A percentile compares a stretch with the other conserved stretches of the same genome.
Evolutionary conservation across 2,888 invertebrate species (phyloP).

Genomic region (Sphaeridia pumilis): DNA sequence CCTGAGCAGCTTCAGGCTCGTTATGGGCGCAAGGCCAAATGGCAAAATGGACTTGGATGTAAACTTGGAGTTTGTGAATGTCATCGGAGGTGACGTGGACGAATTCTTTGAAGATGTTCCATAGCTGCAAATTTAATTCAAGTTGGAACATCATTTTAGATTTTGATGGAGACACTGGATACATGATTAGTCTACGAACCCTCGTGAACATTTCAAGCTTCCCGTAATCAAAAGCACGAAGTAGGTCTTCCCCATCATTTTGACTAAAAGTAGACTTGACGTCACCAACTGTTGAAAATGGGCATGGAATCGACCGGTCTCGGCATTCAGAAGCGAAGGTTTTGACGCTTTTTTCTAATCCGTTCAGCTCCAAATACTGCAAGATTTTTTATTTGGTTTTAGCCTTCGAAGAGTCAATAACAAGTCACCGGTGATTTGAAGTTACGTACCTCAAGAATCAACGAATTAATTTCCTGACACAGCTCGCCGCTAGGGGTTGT

Average conservation of each 20-base stretch:
- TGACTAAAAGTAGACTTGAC: conserved; percentile 28
- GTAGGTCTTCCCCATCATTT: conserved; percentile 24
- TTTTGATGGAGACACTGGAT: background rate
- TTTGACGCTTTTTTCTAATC: conserved; percentile 28
- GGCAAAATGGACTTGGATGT: conserved; percentile 33
- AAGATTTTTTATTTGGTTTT: background rate
- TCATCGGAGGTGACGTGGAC: conserved; percentile 33
- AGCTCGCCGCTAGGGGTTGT: too few species aligned
- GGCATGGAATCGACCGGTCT: conserved; percentile 23
- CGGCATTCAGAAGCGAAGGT: conserved; percentile 29
- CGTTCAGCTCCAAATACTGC: conserved; percentile 32
- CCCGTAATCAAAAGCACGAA: conserved; percentile 31
- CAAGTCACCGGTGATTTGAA: background rate
- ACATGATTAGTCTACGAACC: conserved; percentile 4
- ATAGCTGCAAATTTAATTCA: too few species aligned
- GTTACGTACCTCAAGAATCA: conserved; percentile 22
- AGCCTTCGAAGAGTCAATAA: background rate
- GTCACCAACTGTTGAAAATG: conserved; percentile 8
- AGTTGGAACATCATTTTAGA: background rate
- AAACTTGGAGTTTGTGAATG: conserved; percentile 34
- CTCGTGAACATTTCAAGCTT: conserved; percentile 23
- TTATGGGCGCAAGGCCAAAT: conserved; percentile 27
- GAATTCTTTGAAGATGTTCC: conserved; percentile 30
- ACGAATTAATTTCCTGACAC: conserved; percentile 23
- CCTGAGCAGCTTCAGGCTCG: conserved; percentile 20